Percentiles rank a stretch among this genome's conserved stretches.
phyloP scores from a whole-genome alignment of 2,888 invertebrate species.

The Drosophila lutescens region DNA sequence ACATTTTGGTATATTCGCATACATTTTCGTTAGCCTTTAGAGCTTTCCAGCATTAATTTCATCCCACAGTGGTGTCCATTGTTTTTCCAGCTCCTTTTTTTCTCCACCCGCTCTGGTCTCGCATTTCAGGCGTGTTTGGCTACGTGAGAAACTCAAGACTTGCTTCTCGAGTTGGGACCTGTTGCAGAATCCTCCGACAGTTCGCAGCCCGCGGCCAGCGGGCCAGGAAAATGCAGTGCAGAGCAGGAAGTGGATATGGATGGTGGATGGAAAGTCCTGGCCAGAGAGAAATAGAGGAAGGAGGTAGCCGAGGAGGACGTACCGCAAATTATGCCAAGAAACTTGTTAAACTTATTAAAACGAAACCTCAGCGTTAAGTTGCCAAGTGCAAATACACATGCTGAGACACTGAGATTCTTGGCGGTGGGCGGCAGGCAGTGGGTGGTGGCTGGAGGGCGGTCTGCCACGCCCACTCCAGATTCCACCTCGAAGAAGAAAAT shows the following conservation, averaged over 20 bases:
- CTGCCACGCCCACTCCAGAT: conserved; percentile 12
- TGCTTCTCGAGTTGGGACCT: conserved; percentile 25
- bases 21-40: too few species aligned
- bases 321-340: conserved; percentile 78
- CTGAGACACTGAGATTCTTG: conserved; percentile 15
- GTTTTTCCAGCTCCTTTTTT: conserved; percentile 1
- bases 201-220: conserved; percentile 26
- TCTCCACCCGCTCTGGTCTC: conserved; percentile 17
- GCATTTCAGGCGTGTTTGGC: conserved; percentile 45
- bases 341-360: conserved; percentile 80
- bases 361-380: conserved; percentile 77
- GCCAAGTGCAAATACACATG: conserved; percentile 61
- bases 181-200: conserved; percentile 40
- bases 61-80: conserved; percentile 23
- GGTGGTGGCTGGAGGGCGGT: conserved; percentile 1
- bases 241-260: conserved; percentile 16
- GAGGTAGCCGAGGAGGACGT: conserved; percentile 1
- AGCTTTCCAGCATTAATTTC: neutral
- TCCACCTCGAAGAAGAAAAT: neutral
- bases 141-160: conserved; percentile 35
- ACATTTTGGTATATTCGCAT: too few species aligned
- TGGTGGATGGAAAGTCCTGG: neutral
- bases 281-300: neutral
- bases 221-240: conserved; percentile 23
- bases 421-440: neutral